Evolutionary conservation across 64 coral and sea anemone species (phyloP).

Genomic region (Catalaphyllia jardinei): DNA sequence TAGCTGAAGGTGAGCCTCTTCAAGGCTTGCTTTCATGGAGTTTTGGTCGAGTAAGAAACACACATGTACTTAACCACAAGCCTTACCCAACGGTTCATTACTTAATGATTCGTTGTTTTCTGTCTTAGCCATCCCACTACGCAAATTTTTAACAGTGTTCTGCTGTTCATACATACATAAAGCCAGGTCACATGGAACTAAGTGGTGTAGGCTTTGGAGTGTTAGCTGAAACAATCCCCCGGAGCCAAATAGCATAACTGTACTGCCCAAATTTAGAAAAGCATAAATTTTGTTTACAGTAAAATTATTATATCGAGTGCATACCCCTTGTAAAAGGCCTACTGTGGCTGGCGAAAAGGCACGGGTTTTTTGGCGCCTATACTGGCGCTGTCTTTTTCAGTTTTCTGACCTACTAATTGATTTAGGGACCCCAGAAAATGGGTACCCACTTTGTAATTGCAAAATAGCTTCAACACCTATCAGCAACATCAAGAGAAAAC

Average conservation of each 20-base stretch:
- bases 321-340: no score
- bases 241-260: no score
- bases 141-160: neutral
- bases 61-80: no score
- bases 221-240: no score
- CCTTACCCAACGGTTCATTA: no score
- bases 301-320: neutral
- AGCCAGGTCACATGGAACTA: neutral
- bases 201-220: neutral
- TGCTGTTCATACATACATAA: neutral
- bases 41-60: neutral
- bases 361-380: neutral
- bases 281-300: neutral
- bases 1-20: neutral
- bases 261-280: neutral
- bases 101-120: neutral
- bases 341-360: neutral
- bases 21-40: neutral
- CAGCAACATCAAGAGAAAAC: no score
- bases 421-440: no score
- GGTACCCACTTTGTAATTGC: no score
- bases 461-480: no score
- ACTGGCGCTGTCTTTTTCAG: neutral
- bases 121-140: neutral
- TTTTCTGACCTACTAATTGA: no score